Base-by-base conservation (phyloP, 1,140 invertebrate species). In the Araneus ventricosus region DNA sequence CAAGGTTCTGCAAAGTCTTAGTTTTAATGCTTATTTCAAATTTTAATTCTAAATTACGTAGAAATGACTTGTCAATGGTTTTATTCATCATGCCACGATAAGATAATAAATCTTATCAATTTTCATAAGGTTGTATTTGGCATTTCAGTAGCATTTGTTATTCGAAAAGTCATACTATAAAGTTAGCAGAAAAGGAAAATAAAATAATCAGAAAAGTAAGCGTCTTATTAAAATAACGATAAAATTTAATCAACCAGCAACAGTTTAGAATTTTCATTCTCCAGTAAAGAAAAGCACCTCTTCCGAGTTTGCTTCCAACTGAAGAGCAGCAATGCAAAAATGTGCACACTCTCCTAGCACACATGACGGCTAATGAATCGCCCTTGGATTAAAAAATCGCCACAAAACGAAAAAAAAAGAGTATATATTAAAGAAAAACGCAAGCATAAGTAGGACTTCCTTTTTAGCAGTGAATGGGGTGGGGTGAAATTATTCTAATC, bases 401-500 rank as follows among this genome's bases (percentile, higher is more conserved):
- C n/a, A n/a, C n/a, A 52, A 52, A 52, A 52, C 45, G 45, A 82
- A 82, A 45, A 41, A 41, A 82, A 41, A 45, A 45, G 8, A 7
- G 17, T 30, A 57, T 30, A 30, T 67, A 41, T 37, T 34, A 67
- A 41, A 88, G 34, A 88, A 88, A 88, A n/a, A 24, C 14, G 63
- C 20, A 70, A 41, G 67, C 61, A 67, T 52, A 88, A 90, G 41
- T 34, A 90, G n/a, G n/a, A n/a, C 63, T 89, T 89, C 88, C 88
- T 80, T 90, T 90, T 90, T 80, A 80, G 30, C 10, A 39, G 45
- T 52, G 57, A 27, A 70, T 80, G n/a, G 37, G 59, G 87, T 39
- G 52, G n/a, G 67, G 41, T 27, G 70, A 41, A 90, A 90, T 80
- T 90, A 90, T 90, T 90, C 88, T 80, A 90, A 90, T 90, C 45